phyloP scores from a whole-genome alignment of 2,113 vertebrate genomes.

The Tyrannus savana region DNA sequence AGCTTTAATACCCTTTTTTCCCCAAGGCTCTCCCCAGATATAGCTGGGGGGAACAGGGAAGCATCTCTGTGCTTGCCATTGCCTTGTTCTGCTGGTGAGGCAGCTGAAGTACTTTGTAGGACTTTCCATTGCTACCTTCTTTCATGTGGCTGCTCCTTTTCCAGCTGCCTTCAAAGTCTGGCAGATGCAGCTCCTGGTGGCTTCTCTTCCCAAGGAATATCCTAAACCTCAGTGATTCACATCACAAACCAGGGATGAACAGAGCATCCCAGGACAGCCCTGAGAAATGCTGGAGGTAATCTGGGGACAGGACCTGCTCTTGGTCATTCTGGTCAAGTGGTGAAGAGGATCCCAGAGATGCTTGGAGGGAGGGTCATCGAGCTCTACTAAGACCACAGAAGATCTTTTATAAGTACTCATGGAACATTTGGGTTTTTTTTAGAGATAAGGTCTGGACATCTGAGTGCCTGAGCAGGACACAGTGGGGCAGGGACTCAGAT shows the following conservation, averaged over 20 bases:
- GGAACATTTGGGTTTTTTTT: not conserved
- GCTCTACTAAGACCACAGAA: not conserved
- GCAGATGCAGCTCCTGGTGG: not conserved
- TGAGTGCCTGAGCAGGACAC: not conserved
- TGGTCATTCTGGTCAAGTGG: not conserved
- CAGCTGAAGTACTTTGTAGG: not conserved
- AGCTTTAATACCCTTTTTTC: not conserved
- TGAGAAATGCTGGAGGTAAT: not conserved
- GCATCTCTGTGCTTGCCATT: not conserved
- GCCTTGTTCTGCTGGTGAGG: not conserved
- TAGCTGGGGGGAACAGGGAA: not conserved
- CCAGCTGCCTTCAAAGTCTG: not conserved
- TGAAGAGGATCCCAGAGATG: not conserved
- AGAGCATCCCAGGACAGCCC: too few species aligned
- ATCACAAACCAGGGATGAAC: not conserved
- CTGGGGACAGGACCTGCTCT: too few species aligned
- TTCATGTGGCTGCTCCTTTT: not conserved
- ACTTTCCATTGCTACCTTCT: not conserved
- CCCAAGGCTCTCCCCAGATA: not conserved
- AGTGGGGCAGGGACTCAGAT: not conserved
- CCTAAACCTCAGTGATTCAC: not conserved
- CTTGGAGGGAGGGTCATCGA: too few species aligned
- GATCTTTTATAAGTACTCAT: not conserved
- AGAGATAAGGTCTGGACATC: not conserved
- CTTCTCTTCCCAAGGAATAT: not conserved